These are phyloP conservation scores for Ancistrus triradiatus DNA, from an alignment of 2,113 vertebrate genomes.

Conservation along the genomic window DNA sequence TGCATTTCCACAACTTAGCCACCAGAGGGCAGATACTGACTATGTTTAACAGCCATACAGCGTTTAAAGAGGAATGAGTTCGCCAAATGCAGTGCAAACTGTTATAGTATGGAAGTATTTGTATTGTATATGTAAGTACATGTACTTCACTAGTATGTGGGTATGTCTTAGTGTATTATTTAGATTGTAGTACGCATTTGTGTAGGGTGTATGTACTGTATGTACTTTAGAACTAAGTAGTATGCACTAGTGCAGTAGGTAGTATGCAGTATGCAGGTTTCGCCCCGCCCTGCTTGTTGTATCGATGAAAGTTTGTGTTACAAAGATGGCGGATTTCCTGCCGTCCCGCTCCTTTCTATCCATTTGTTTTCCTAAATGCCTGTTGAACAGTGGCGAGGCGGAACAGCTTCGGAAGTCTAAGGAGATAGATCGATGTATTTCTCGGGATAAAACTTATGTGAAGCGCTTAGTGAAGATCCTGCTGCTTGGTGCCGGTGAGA, in stretches of 20 bases:
- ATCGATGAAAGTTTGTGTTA: conserved; percentile 77
- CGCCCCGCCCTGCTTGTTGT: conserved; percentile 54
- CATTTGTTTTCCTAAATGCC: conserved; percentile 86
- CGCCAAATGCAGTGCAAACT: too few species aligned
- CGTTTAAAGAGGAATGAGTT: too few species aligned
- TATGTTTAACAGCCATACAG: too few species aligned
- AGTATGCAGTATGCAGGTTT: neutral
- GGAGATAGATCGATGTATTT: conserved; percentile 86
- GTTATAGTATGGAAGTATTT: neutral
- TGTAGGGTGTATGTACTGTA: neutral
- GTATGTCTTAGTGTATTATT: neutral
- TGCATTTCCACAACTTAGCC: too few species aligned
- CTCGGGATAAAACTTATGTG: conserved; percentile 85
- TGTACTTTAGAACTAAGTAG: neutral
- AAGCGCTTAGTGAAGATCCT: conserved; percentile 91
- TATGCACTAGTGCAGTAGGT: neutral
- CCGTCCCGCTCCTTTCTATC: conserved; percentile 88
- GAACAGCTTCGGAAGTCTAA: conserved; percentile 88
- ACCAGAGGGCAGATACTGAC: too few species aligned
- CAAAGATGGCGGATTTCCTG: conserved; percentile 98
- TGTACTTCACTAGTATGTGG: neutral
- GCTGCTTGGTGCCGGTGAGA: conserved; percentile 89
- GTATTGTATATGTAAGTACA: too few species aligned
- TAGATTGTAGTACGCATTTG: neutral
- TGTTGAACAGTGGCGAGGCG: conserved; percentile 83